Evolutionary conservation across 1,140 invertebrate genomes (phyloP), one percentile per base, ranked within the genome.

Genomic region (Trichonephila inaurata): DNA sequence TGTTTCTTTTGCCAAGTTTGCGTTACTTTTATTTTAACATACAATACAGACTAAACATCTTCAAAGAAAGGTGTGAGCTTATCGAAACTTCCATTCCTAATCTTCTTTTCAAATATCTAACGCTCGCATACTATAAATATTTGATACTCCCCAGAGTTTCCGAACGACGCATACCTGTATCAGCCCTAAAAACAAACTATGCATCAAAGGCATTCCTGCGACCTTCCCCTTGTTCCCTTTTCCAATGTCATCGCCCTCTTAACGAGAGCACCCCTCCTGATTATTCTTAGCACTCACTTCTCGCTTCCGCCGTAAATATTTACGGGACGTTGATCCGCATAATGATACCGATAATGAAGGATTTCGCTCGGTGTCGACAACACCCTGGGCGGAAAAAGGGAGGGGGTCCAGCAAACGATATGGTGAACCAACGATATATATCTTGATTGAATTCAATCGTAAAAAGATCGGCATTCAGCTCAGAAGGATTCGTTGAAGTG

Each of bases 311-410:
- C 69, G 69, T 77, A 77, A 77, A 77, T 77, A 77, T 77, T 77
- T 77, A 77, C 69, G 69, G 69, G 69, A 77, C 69, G 69, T 77
- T 77, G 69, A 77, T 77, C 69, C 69, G 69, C 24, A 77, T 77
- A 77, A 77, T 77, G 69, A 33, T 69, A 18, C 24, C 10, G 69
- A 77, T 77, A 77, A 77, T 77, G 69, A 77, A 33, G 69, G 64
- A 1, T 66, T n/a, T 66, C 64, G 69, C 69, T 33, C 69, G 69
- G 12, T 77, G 69, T 33, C 69, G 69, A 77, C 69, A 77, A 77
- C 69, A 18, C 69, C 69, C 69, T 8, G 24, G 12, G 28, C 24
- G 69, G 64, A 51, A 24, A 24, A 24, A 18, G 24, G 12, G 28
- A 77, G 69, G 64, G 44, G 21, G 64, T 69, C 69, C 16, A 14